Evolutionary conservation across 35 echinoderm and acorn worm genomes (phyloP).

Genomic region (Ophioderma brevispina): DNA sequence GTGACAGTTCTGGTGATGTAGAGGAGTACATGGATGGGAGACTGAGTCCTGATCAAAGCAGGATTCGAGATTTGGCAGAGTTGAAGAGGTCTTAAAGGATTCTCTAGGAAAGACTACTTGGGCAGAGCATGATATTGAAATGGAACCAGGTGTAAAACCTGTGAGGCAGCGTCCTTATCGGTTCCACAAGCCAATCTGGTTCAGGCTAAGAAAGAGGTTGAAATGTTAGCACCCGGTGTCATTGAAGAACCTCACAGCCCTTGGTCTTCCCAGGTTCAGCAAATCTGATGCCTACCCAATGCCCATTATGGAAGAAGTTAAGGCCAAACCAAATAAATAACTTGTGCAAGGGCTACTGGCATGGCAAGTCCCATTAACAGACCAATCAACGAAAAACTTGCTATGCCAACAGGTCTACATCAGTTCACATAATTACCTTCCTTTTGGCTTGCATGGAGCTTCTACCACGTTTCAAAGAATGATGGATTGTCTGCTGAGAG

Average conservation of each 20-base stretch:
- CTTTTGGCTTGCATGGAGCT: conserved; percentile 51
- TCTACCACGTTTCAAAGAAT: conserved; percentile 50
- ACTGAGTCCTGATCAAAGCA: not conserved
- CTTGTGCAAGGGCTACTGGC: conserved; percentile 63
- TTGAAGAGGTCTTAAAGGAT: conserved; percentile 23
- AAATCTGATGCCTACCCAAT: conserved; percentile 71
- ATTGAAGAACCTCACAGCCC: conserved; percentile 31
- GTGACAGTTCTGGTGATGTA: not conserved
- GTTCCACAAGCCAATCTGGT: conserved; percentile 34
- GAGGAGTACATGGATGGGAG: not conserved
- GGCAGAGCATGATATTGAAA: conserved; percentile 1
- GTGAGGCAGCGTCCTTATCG: conserved; percentile 34
- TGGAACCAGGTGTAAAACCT: not conserved
- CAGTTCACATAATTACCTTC: conserved; percentile 52
- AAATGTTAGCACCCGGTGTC: conserved; percentile 50
- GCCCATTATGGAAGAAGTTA: conserved; percentile 57
- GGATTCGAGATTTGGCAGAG: not conserved
- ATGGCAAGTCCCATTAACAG: conserved; percentile 29
- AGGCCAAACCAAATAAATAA: conserved; percentile 32
- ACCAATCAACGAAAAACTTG: conserved; percentile 6
- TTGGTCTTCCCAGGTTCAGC: conserved; percentile 40
- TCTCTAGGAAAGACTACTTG: not conserved
- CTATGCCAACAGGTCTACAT: conserved; percentile 27
- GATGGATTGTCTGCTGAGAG: conserved; percentile 35
- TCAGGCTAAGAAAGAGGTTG: conserved; percentile 22